phyloP scores from a whole-genome alignment of 2,888 invertebrate species.

The Phrixothrix hirtus region DNA sequence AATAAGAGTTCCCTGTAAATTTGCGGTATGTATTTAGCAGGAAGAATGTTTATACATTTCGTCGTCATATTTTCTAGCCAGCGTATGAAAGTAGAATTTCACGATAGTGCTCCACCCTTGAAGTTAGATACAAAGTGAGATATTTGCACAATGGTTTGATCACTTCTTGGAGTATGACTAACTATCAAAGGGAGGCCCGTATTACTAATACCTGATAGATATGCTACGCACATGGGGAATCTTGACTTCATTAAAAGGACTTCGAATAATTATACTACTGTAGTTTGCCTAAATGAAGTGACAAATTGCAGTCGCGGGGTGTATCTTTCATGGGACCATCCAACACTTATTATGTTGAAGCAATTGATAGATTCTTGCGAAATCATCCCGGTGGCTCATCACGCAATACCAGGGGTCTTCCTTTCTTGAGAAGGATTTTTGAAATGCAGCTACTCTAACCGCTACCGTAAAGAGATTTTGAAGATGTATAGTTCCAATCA shows the following conservation, averaged over 20 bases:
- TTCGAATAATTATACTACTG: constrained; percentile 29
- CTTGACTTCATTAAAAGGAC: too few relatives aligned
- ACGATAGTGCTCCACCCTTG: not conserved
- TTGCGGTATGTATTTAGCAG: not conserved
- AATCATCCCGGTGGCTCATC: constrained; percentile 37
- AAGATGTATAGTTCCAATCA: too few relatives aligned
- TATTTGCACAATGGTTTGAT: too few relatives aligned
- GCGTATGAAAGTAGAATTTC: not conserved
- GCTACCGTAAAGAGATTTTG: not conserved
- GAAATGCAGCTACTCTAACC: too few relatives aligned
- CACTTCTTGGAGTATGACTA: constrained; percentile 34
- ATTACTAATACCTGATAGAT: constrained; percentile 25
- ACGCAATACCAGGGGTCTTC: constrained; percentile 34
- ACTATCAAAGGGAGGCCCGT: constrained; percentile 35
- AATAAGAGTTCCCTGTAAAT: not conserved
- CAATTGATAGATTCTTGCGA: constrained; percentile 32
- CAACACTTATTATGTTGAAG: too few relatives aligned
- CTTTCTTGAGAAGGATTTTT: constrained; percentile 37
- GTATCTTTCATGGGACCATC: too few relatives aligned
- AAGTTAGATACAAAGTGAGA: not conserved
- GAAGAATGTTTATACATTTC: not conserved
- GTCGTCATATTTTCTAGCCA: not conserved
- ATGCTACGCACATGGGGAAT: constrained; percentile 25
- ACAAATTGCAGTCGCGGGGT: constrained; percentile 40
- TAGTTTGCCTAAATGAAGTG: constrained; percentile 37